A percentile compares a stretch with the other conserved stretches of the same genome.
Evolutionary conservation across 2,888 invertebrate genomes (phyloP).

Genomic region (Brassicogethes aeneus): DNA sequence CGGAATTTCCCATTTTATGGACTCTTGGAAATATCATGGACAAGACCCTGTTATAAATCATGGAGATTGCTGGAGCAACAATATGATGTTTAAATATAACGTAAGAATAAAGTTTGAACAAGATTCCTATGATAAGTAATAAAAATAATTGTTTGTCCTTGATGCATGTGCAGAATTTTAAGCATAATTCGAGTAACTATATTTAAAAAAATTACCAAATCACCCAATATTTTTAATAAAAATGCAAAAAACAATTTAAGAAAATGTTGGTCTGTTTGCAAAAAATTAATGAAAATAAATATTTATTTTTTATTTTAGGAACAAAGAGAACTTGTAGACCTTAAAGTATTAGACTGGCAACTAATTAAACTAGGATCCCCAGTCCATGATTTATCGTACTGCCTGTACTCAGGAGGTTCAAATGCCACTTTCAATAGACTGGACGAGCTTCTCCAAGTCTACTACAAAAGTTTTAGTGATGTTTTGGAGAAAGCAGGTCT

Average conservation of each 20-base stretch:
- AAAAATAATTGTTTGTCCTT: no score
- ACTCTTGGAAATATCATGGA: slow-evolving; percentile 15
- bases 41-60: not conserved
- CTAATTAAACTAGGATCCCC: slow-evolving; percentile 14
- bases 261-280: no score
- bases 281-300: no score
- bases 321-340: no score
- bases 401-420: not conserved
- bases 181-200: no score
- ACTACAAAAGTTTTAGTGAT: not conserved
- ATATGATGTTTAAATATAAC: slow-evolving; percentile 17
- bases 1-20: slow-evolving; percentile 7
- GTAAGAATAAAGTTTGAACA: no score
- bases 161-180: no score
- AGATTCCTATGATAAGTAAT: no score
- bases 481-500: not conserved
- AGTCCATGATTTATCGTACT: slow-evolving; percentile 3
- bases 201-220: no score
- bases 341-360: slow-evolving; percentile 9
- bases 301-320: no score
- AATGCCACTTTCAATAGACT: not conserved
- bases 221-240: no score
- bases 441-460: not conserved
- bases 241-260: no score
- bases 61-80: slow-evolving; percentile 12